These are phyloP conservation scores for Zosterops pallidus DNA, from an alignment of 2,113 vertebrate species.

Conservation along the genomic window DNA sequence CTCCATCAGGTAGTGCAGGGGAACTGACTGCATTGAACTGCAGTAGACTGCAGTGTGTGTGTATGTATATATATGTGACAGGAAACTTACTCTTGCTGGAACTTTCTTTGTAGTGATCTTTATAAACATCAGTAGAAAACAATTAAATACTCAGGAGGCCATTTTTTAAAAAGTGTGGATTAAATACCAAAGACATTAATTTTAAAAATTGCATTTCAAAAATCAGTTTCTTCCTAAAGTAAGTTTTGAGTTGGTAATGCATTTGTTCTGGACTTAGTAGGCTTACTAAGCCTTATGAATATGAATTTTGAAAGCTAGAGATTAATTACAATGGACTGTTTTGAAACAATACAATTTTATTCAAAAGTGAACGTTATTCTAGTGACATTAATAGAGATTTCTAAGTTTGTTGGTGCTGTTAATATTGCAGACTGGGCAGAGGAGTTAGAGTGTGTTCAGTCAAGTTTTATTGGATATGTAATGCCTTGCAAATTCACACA, in stretches of 20 bases:
- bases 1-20: neutral
- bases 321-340: neutral
- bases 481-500: neutral
- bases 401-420: neutral
- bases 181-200: neutral
- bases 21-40: neutral
- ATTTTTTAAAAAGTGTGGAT: accelerated
- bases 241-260: neutral
- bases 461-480: neutral
- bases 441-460: neutral
- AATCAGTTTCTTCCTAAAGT: neutral
- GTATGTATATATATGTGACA: accelerated
- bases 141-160: neutral
- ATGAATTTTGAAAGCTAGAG: neutral
- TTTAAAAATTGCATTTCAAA: neutral
- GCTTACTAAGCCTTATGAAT: neutral
- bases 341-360: neutral
- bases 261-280: neutral
- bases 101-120: neutral
- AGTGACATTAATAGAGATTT: neutral
- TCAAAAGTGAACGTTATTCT: neutral
- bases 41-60: neutral
- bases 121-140: neutral
- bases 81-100: neutral
- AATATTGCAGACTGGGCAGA: neutral